Evolutionary conservation across 2,797 vertebrate genomes (phyloP).

Genomic region (Microcaecilia unicolor): DNA sequence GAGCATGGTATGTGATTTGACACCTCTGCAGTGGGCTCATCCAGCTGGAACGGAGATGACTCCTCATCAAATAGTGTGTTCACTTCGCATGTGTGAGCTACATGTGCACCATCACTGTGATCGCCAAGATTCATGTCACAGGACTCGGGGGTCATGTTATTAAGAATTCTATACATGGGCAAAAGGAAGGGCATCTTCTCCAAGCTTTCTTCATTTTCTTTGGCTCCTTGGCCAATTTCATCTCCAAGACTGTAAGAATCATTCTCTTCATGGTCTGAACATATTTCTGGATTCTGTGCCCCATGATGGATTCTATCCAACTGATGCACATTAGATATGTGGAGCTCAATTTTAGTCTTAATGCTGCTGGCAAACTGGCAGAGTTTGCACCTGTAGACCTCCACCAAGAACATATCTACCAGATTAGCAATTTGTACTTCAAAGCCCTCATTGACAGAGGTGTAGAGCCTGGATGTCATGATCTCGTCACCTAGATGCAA

Average conservation of each 20-base stretch:
- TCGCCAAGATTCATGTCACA: conserved; percentile 35
- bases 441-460: conserved; percentile 30
- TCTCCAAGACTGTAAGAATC: conserved; percentile 12
- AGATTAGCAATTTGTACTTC: conserved; percentile 16
- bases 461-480: conserved; percentile 30
- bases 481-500: conserved; percentile 23
- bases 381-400: conserved; percentile 42
- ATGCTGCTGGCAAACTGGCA: conserved; percentile 51
- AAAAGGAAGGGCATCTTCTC: conserved; percentile 42
- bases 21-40: conserved; percentile 14
- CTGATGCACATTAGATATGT: conserved; percentile 26
- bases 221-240: conserved; percentile 34
- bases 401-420: conserved; percentile 54
- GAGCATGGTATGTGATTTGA: conserved; percentile 21
- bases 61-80: conserved; percentile 50
- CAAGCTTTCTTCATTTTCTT: conserved; percentile 42
- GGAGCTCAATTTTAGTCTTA: conserved; percentile 36
- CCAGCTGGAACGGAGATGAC: conserved; percentile 34
- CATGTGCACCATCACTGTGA: conserved; percentile 23
- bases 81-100: conserved; percentile 45
- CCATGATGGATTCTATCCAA: neutral
- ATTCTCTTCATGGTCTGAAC: conserved; percentile 6
- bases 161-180: conserved; percentile 41
- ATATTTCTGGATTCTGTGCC: conserved; percentile 12
- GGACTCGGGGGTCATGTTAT: conserved; percentile 38